Conservation (phyloP, 2,113 vertebrate species). For the Geothlypis trichas region DNA sequence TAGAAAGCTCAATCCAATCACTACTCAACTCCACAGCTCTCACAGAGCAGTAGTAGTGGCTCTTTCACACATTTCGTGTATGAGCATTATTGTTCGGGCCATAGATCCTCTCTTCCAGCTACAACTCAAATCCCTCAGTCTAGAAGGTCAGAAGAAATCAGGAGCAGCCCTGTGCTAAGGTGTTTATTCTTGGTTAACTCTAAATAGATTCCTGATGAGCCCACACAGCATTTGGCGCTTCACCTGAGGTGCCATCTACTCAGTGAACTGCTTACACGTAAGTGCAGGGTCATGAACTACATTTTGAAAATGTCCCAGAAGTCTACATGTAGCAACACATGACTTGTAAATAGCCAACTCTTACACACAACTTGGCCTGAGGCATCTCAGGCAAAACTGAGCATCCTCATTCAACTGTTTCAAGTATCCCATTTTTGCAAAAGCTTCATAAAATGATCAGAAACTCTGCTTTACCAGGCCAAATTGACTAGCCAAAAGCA, state of each 20-base stretch:
- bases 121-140: background rate
- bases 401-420: background rate
- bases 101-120: background rate
- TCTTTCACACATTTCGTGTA: background rate
- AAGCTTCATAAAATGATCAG: background rate
- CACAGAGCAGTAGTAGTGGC: background rate
- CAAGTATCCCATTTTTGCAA: background rate
- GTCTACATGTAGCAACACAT: background rate
- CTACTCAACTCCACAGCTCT: background rate
- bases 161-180: background rate
- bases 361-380: fast-evolving
- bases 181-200: background rate
- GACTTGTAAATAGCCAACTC: background rate
- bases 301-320: background rate
- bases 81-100: background rate
- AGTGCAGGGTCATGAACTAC: background rate
- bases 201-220: background rate
- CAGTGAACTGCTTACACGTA: background rate
- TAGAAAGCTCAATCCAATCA: background rate
- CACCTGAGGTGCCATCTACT: background rate
- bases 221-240: background rate
- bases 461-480: background rate
- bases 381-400: background rate
- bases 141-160: background rate
- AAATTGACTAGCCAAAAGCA: background rate